A percentile compares a stretch with the other conserved stretches of the same genome.
phyloP scores from a whole-genome alignment of 2,113 vertebrate species.

The Axis porcinus region DNA sequence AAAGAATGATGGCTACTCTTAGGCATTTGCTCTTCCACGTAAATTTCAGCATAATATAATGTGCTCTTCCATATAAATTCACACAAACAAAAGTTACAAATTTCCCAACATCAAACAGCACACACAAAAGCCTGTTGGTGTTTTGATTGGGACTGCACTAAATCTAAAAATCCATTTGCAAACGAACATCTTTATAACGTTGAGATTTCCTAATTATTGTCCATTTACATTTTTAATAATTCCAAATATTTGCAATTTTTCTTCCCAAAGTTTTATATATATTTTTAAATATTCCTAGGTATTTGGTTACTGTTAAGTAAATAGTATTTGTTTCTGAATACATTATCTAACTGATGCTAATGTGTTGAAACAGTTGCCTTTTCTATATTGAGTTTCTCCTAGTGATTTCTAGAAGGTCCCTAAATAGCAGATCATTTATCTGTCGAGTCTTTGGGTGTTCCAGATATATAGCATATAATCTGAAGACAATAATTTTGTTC shows the following conservation, averaged over 20 bases:
- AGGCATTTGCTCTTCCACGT: neutral
- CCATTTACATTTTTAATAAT: neutral
- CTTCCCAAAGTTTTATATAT: neutral
- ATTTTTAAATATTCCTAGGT: neutral
- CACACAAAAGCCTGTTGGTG: neutral
- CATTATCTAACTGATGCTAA: neutral
- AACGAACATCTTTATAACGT: neutral
- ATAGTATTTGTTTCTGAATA: neutral
- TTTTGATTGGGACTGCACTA: neutral
- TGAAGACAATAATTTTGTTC: neutral
- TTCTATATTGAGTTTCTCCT: neutral
- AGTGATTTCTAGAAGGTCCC: neutral
- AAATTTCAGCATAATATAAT: neutral
- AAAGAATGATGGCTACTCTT: neutral
- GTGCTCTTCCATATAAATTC: neutral
- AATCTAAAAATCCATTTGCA: neutral
- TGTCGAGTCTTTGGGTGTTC: neutral
- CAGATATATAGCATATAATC: neutral
- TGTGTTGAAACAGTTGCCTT: neutral
- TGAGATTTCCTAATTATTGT: neutral
- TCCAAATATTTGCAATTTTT: neutral
- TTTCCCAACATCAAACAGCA: neutral
- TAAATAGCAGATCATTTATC: neutral
- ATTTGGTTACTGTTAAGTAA: neutral
- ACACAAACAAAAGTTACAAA: neutral